A percentile compares a stretch with the other conserved stretches of the same genome.
phyloP scores from a whole-genome alignment of 2,113 vertebrate genomes.

The Narcine bancroftii region DNA sequence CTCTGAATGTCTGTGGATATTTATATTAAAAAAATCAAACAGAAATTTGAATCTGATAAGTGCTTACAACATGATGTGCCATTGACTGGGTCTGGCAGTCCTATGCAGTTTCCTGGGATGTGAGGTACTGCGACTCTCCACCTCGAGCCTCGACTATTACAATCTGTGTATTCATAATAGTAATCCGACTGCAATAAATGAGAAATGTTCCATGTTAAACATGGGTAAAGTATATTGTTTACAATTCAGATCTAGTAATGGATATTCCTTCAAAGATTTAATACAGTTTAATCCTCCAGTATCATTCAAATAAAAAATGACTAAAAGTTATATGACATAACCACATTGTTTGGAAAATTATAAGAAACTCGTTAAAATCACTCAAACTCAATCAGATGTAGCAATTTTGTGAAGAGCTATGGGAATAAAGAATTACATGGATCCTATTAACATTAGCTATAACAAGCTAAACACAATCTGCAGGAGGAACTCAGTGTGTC shows the following conservation, averaged over 20 bases:
- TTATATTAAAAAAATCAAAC: neutral
- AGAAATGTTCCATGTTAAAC: constrained; percentile 31
- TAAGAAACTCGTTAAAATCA: neutral
- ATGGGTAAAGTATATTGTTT: neutral
- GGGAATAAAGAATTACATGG: neutral
- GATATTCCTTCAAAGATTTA: neutral
- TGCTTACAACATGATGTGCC: constrained; percentile 86
- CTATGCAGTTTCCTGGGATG: constrained; percentile 74
- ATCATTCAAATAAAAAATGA: neutral
- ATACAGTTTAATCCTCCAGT: neutral
- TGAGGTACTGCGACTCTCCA: constrained; percentile 93
- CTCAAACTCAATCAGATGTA: neutral
- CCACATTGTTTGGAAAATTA: neutral
- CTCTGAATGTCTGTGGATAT: neutral
- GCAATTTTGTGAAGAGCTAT: neutral
- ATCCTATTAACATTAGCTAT: neutral
- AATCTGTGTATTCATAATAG: constrained; percentile 93
- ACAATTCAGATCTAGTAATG: neutral
- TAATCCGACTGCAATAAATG: constrained; percentile 76
- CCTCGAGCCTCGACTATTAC: constrained; percentile 73
- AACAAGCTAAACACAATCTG: too few relatives aligned
- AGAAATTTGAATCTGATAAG: neutral
- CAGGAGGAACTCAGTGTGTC: too few relatives aligned
- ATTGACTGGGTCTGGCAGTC: constrained; percentile 79
- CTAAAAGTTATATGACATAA: neutral